A percentile compares a stretch with the other conserved stretches of the same genome.
phyloP scores from a whole-genome alignment of 2,888 invertebrate genomes.

The Agonum fuliginosum region DNA sequence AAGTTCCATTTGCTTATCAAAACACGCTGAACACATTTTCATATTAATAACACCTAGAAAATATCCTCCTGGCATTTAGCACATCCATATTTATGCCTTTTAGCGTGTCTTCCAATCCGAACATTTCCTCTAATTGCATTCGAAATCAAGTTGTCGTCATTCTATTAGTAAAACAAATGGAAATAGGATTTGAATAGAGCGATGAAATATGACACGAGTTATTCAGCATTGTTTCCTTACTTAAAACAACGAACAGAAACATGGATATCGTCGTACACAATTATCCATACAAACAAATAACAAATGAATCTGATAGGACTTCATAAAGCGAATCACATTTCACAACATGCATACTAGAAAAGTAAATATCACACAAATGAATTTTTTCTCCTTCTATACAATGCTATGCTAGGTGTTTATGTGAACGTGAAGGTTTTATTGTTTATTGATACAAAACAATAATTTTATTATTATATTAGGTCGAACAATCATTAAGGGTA shows the following conservation, averaged over 20 bases:
- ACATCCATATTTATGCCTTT: conserved; percentile 19
- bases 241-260: conserved; percentile 25
- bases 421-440: too few species aligned
- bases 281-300: conserved; percentile 33
- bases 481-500: too few species aligned
- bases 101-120: background rate
- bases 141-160: conserved; percentile 1
- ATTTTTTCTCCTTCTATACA: too few species aligned
- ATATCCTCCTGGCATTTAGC: conserved; percentile 2
- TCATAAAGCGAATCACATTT: background rate
- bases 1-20: conserved; percentile 4
- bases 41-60: conserved; percentile 3
- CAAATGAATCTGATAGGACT: conserved; percentile 24
- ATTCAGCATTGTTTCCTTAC: conserved; percentile 30
- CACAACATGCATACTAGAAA: too few species aligned
- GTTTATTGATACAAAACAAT: too few species aligned
- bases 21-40: conserved; percentile 20
- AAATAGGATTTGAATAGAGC: conserved; percentile 17
- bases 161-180: conserved; percentile 41
- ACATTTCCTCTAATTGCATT: conserved; percentile 26
- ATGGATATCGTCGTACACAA: conserved; percentile 36
- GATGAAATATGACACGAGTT: conserved; percentile 30
- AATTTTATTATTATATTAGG: too few species aligned
- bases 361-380: too few species aligned
- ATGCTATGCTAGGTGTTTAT: too few species aligned